phyloP scores from a whole-genome alignment of 2,113 vertebrate genomes.

The Chamaea fasciata region DNA sequence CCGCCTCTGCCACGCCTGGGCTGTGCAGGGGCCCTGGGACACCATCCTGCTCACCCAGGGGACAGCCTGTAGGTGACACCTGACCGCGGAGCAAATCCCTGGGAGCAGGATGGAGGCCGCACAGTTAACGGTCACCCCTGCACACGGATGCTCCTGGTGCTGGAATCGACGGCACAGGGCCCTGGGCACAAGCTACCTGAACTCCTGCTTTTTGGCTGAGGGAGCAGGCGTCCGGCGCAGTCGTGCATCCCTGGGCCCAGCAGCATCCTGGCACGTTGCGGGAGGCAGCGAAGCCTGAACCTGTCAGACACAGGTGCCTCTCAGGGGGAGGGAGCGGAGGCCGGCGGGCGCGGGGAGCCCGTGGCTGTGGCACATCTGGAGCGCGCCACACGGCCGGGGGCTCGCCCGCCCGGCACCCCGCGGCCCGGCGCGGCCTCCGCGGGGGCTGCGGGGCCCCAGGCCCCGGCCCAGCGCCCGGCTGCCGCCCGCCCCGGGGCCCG shows the following conservation, averaged over 20 bases:
- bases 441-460: neutral
- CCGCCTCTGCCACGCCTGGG: neutral
- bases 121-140: neutral
- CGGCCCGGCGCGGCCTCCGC: neutral
- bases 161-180: neutral
- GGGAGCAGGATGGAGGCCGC: neutral
- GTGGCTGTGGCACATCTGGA: neutral
- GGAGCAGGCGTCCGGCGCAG: neutral
- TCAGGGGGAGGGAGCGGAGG: neutral
- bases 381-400: rapidly evolving
- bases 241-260: neutral
- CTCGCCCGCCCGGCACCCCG: neutral
- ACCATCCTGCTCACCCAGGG: neutral
- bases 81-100: rapidly evolving
- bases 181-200: neutral
- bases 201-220: neutral
- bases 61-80: rapidly evolving
- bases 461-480: neutral
- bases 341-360: neutral
- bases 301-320: neutral
- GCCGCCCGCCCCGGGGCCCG: too few relatives aligned
- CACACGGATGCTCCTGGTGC: neutral
- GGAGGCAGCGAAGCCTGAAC: neutral
- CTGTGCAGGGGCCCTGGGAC: neutral
- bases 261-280: neutral